Evolutionary conservation across 2,888 invertebrate genomes (phyloP).

Genomic region (Biston betularia): DNA sequence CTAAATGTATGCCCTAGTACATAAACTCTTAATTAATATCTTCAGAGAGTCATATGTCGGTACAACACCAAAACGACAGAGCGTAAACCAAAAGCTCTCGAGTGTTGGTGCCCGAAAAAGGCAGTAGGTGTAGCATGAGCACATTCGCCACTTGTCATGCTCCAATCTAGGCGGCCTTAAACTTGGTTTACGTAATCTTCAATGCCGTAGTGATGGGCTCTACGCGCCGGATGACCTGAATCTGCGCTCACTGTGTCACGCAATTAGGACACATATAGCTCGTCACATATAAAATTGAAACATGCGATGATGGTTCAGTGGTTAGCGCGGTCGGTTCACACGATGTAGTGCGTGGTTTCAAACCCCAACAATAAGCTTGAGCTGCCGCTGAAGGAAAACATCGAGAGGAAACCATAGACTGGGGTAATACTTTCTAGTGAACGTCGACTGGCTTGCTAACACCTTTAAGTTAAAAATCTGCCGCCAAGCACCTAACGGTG

Average conservation of each 20-base stretch:
- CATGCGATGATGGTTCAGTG: neutral
- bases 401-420: too few species aligned
- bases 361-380: too few species aligned
- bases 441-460: too few species aligned
- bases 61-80: neutral
- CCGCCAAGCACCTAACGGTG: too few species aligned
- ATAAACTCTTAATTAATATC: too few species aligned
- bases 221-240: conserved; percentile 35
- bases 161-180: conserved; percentile 69
- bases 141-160: conserved; percentile 43
- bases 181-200: conserved; percentile 74
- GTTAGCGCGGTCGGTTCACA: too few species aligned
- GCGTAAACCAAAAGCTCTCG: neutral
- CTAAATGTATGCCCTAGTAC: too few species aligned
- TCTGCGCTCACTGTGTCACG: conserved; percentile 24
- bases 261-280: conserved; percentile 20
- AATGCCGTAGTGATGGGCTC: conserved; percentile 50
- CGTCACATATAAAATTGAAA: conserved; percentile 22
- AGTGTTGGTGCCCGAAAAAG: conserved; percentile 8
- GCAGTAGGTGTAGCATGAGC: conserved; percentile 43
- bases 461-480: too few species aligned
- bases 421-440: too few species aligned
- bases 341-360: too few species aligned
- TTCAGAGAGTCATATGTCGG: neutral
- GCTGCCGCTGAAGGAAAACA: too few species aligned